A percentile compares a stretch with the other conserved stretches of the same genome.
Conservation (phyloP, 1,140 invertebrate species). For the Drosophila arawakana region DNA sequence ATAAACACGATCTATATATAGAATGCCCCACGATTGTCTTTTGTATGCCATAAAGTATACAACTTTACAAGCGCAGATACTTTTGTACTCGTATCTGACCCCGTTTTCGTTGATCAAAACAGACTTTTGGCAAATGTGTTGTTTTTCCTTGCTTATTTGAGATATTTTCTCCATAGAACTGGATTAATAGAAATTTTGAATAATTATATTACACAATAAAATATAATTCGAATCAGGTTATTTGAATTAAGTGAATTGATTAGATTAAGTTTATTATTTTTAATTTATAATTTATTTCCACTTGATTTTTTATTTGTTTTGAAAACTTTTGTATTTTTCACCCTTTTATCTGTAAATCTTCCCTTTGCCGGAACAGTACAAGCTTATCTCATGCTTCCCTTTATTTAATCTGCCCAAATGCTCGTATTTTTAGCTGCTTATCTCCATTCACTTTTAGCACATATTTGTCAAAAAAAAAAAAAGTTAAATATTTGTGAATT, state of each 20-base stretch:
- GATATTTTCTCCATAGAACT: not conserved
- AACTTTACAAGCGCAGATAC: not conserved
- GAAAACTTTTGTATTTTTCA: too few species aligned
- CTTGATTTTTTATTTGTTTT: too few species aligned
- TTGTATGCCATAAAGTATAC: not conserved
- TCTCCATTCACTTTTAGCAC: constrained; percentile 28
- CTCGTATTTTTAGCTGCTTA: constrained; percentile 18
- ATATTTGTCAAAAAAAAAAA: constrained; percentile 32
- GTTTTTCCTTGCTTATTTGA: not conserved
- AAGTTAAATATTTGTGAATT: constrained; percentile 41
- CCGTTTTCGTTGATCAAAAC: constrained; percentile 5
- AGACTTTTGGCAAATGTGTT: constrained; percentile 4
- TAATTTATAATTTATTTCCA: too few species aligned
- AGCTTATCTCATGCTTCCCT: not conserved
- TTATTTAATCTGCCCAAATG: constrained; percentile 26
- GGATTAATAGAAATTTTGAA: too few species aligned
- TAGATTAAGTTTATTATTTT: too few species aligned
- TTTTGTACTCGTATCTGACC: constrained; percentile 17
- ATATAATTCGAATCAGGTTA: too few species aligned
- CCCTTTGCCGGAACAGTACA: too few species aligned
- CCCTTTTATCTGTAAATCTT: too few species aligned
- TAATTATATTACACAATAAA: too few species aligned
- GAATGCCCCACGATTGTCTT: constrained; percentile 7
- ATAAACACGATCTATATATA: constrained; percentile 2
- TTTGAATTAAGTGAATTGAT: too few species aligned